Percentiles rank a stretch among this genome's conserved stretches.
Evolutionary conservation across 2,113 vertebrate genomes (phyloP).

Genomic region (Aphelocoma coerulescens): DNA sequence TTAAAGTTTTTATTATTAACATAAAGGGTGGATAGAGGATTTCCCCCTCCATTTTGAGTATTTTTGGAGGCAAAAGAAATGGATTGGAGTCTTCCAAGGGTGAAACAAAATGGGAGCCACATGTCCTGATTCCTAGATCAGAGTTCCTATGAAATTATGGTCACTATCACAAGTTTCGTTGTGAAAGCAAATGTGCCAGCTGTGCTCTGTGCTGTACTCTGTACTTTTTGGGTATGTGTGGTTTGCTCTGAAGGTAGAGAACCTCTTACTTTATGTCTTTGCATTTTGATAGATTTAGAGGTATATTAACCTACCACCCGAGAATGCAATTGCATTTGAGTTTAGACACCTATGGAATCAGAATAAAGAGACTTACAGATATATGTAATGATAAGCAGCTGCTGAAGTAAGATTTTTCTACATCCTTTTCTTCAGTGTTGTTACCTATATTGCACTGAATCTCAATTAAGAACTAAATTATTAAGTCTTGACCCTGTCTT

Average conservation of each 20-base stretch:
- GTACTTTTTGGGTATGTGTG: not conserved
- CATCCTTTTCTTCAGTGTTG: not conserved
- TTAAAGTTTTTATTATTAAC: not conserved
- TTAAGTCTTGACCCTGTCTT: slow-evolving; percentile 13
- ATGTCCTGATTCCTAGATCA: not conserved
- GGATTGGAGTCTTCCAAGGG: not conserved
- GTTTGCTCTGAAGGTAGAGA: not conserved
- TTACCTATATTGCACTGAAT: slow-evolving; percentile 4
- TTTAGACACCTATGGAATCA: not conserved
- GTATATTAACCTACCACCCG: not conserved
- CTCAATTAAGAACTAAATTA: slow-evolving; percentile 43
- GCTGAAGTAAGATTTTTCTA: slow-evolving; percentile 30
- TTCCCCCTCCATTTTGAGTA: not conserved
- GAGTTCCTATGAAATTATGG: not conserved
- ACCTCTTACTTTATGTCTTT: not conserved
- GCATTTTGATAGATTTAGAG: not conserved
- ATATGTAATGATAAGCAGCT: not conserved
- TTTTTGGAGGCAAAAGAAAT: not conserved
- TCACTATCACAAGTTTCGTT: not conserved
- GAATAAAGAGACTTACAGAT: slow-evolving; percentile 16
- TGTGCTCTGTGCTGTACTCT: not conserved
- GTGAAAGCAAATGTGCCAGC: not conserved
- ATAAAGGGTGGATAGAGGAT: not conserved
- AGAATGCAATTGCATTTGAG: not conserved
- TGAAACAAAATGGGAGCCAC: not conserved